phyloP scores from a whole-genome alignment of 2,797 vertebrate species.

The Corythornis leucogaster region DNA sequence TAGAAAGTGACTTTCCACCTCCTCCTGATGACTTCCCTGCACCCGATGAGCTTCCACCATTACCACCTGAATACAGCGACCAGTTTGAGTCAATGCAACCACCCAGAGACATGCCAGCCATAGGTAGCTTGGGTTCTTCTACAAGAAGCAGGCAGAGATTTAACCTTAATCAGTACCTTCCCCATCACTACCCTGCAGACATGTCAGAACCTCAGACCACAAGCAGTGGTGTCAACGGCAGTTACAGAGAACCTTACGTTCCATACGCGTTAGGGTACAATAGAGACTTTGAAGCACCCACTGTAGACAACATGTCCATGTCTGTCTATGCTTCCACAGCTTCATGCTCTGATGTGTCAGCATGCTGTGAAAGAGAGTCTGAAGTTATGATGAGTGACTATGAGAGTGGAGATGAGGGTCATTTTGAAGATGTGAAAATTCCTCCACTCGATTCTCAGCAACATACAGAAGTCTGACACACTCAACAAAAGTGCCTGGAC shows the following conservation, averaged over 20 bases:
- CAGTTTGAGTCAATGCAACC: conserved; percentile 90
- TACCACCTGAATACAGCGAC: conserved; percentile 87
- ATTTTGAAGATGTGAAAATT: conserved; percentile 87
- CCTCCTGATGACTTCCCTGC: conserved; percentile 93
- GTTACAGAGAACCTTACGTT: conserved; percentile 83
- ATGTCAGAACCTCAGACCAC: conserved; percentile 85
- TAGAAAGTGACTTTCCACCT: conserved; percentile 96
- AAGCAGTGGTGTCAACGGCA: conserved; percentile 68
- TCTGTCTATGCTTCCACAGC: conserved; percentile 93
- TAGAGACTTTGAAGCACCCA: conserved; percentile 87
- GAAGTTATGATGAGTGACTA: conserved; percentile 98
- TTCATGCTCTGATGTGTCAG: conserved; percentile 97
- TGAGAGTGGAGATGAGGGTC: conserved; percentile 91
- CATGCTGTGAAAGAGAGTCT: conserved; percentile 92
- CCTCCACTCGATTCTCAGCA: conserved; percentile 92
- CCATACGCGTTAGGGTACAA: conserved; percentile 80
- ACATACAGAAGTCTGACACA: conserved; percentile 97
- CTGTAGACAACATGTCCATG: conserved; percentile 90
- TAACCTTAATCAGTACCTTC: conserved; percentile 92
- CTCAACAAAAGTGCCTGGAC: conserved; percentile 97
- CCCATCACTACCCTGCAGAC: conserved; percentile 85
- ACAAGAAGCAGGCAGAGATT: conserved; percentile 87
- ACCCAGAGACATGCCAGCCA: conserved; percentile 76
- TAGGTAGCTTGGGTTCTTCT: conserved; percentile 82
- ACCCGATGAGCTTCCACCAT: conserved; percentile 91